Evolutionary conservation across 2,113 vertebrate species (phyloP).

Genomic region (Ophthalmotilapia sp.): DNA sequence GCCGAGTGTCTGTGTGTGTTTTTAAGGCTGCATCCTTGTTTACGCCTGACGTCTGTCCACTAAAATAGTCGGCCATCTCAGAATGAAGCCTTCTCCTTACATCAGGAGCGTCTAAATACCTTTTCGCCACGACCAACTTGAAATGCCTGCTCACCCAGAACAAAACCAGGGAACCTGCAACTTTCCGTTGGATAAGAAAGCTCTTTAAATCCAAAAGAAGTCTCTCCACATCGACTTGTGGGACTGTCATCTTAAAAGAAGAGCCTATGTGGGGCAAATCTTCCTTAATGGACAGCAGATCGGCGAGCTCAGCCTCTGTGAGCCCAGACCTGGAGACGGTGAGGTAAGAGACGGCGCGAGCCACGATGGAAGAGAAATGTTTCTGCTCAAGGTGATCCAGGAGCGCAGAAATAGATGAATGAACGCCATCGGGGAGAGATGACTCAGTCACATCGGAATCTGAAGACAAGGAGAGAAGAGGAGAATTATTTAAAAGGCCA

Average conservation of each 20-base stretch:
- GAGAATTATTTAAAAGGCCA: not conserved
- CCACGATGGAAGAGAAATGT: conserved; percentile 55
- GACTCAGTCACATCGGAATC: conserved; percentile 65
- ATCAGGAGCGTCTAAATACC: conserved; percentile 53
- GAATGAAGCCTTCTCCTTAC: conserved; percentile 44
- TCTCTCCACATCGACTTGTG: conserved; percentile 61
- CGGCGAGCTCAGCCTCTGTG: conserved; percentile 66
- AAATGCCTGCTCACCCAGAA: conserved; percentile 74
- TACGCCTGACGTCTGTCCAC: not conserved
- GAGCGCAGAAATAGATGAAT: conserved; percentile 60
- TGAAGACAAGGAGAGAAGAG: not conserved
- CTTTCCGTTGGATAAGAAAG: conserved; percentile 55
- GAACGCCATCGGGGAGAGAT: conserved; percentile 54
- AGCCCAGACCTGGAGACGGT: conserved; percentile 68
- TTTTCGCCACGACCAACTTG: conserved; percentile 52
- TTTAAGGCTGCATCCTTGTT: not conserved
- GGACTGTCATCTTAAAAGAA: conserved; percentile 34
- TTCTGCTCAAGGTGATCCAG: conserved; percentile 67
- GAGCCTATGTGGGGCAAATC: not conserved
- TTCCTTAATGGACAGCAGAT: conserved; percentile 66
- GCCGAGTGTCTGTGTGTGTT: conserved; percentile 38
- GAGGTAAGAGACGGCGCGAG: conserved; percentile 60
- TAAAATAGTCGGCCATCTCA: conserved; percentile 67
- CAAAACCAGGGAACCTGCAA: conserved; percentile 52
- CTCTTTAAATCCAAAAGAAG: conserved; percentile 66